Base-by-base conservation (phyloP, 1,140 invertebrate species). In the Drosophila jambulina region DNA sequence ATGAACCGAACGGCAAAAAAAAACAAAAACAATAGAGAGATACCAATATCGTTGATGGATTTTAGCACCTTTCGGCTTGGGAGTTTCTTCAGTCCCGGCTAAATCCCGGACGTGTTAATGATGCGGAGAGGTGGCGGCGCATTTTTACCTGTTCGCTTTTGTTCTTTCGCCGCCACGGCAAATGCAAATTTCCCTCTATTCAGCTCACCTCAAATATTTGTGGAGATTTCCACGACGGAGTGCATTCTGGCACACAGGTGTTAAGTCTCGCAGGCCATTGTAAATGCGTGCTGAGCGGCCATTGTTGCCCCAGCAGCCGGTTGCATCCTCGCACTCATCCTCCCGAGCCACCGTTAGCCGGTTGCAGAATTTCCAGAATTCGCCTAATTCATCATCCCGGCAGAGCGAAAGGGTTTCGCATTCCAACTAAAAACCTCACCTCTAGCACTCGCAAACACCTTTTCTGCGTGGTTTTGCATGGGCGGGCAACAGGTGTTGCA, bases 201-300 rank as follows among this genome's bases (percentile, higher is more conserved):
- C 78, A 72, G 56, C 64, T 85, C 64, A 76, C 78, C 78, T 90
- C 78, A 90, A 90, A 90, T 90, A 90, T 90, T 90, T 90, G 85
- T 90, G 70, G 65, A 85, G 85, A 90, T 90, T 90, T 85, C 69
- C 85, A 76, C 67, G 23, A 34, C 45, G 56, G 77, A 88, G 80
- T 88, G 84, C 85, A 90, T 88, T 85, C 82, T 88, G 71, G 84
- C 85, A 88, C 85, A 85, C 85, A 88, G 85, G 85, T 88, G 85
- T 74, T 84, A 88, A 72, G 83, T 84, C 68, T 88, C 69, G 75
- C 84, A 90, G 85, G 59, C 77, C 81, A 82, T 88, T 88, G 85
- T 85, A 81, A 90, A 88, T 88, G 85, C 75, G 74, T 61, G 54
- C 46, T 59, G 21, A 17, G 17, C 21, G 34, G 9, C 40, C 29